phyloP scores from a whole-genome alignment of 2,797 vertebrate species.

The Prunella strophiata region DNA sequence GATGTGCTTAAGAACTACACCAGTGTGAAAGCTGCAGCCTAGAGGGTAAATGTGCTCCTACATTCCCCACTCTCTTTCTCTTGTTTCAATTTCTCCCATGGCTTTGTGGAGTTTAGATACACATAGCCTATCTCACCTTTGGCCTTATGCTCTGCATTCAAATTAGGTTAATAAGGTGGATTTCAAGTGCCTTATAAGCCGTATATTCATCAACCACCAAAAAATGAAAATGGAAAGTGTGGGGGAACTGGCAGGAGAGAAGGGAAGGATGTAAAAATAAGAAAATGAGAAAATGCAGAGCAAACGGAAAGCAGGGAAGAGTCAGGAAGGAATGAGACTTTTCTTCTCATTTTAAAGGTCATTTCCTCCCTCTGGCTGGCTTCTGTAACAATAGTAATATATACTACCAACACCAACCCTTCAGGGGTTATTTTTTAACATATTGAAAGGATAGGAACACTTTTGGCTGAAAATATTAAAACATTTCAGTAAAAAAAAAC shows the following conservation, averaged over 20 bases:
- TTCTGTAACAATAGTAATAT: conserved; percentile 51
- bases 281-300: conserved; percentile 37
- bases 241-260: not conserved
- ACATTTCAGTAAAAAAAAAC: not conserved
- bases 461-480: conserved; percentile 53
- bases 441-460: conserved; percentile 28
- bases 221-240: not conserved
- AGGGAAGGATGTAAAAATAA: not conserved
- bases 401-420: conserved; percentile 1
- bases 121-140: not conserved
- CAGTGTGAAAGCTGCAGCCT: not conserved
- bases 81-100: not conserved
- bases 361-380: conserved; percentile 37
- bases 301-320: conserved; percentile 30
- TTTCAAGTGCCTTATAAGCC: not conserved
- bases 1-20: not conserved
- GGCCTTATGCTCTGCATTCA: not conserved
- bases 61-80: not conserved
- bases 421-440: conserved; percentile 37
- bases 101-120: not conserved
- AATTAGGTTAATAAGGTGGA: not conserved
- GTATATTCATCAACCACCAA: not conserved
- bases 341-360: conserved; percentile 62
- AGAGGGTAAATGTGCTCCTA: not conserved
- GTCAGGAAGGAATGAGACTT: conserved; percentile 36